phyloP scores from a whole-genome alignment of 2,797 vertebrate species.

The Cheirogaleus major region DNA sequence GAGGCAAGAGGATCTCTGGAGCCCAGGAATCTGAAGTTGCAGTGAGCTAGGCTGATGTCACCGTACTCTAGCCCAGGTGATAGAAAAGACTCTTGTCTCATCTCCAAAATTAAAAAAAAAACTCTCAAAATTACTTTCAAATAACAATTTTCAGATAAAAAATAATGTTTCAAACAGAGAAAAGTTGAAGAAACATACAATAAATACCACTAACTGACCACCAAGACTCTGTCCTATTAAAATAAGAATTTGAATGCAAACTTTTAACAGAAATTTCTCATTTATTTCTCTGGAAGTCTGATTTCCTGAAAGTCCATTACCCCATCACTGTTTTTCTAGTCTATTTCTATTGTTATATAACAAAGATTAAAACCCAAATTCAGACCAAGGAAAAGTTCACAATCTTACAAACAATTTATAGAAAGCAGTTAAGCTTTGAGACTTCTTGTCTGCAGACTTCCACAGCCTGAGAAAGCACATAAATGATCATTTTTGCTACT shows the following conservation, averaged over 20 bases:
- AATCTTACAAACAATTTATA: conserved; percentile 2
- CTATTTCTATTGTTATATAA: not conserved
- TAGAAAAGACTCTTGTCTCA: not conserved
- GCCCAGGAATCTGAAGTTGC: not conserved
- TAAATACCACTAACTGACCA: not conserved
- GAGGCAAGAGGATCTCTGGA: not conserved
- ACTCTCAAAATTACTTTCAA: not conserved
- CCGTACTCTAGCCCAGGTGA: not conserved
- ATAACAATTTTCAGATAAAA: not conserved
- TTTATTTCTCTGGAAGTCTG: not conserved
- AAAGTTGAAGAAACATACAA: conserved; percentile 1
- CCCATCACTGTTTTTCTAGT: not conserved
- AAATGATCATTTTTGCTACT: conserved; percentile 26
- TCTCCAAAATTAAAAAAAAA: not conserved
- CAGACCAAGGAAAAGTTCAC: not conserved
- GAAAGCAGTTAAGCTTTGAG: not conserved
- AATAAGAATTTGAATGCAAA: not conserved
- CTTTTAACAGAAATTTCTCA: not conserved
- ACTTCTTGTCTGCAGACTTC: not conserved
- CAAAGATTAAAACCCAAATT: conserved; percentile 18
- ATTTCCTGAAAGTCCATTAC: conserved; percentile 2
- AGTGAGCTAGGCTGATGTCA: not conserved
- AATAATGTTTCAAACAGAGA: not conserved
- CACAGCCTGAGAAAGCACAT: not conserved
- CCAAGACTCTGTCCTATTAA: conserved; percentile 6